Conservation (phyloP, 2,888 invertebrate species). For the Sphaerophoria taeniata region DNA sequence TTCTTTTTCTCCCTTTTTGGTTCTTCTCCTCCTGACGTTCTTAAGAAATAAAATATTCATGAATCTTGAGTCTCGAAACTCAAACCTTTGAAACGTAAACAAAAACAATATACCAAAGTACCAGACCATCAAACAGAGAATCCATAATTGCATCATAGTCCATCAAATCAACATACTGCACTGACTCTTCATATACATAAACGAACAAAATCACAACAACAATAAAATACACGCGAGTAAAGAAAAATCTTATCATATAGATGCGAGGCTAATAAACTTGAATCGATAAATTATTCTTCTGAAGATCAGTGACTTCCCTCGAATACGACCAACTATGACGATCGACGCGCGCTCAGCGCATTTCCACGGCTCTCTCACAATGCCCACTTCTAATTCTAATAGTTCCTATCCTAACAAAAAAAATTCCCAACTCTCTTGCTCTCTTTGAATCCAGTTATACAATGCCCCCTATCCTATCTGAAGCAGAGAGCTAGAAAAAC, state of each 20-base stretch:
- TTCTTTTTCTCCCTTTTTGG: background rate
- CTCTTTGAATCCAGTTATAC: constrained; percentile 60
- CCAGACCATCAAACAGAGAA: background rate
- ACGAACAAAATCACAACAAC: background rate
- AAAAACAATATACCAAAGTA: background rate
- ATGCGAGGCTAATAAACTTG: constrained; percentile 72
- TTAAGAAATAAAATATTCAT: constrained; percentile 20
- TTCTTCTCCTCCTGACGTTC: background rate
- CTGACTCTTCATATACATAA: constrained; percentile 20
- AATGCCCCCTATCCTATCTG: constrained; percentile 42
- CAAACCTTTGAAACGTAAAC: constrained; percentile 38
- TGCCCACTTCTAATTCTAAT: constrained; percentile 31
- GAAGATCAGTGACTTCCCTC: constrained; percentile 71
- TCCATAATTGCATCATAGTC: constrained; percentile 63
- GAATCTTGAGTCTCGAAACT: constrained; percentile 19
- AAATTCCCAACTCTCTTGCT: constrained; percentile 8
- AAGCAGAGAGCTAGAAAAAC: constrained; percentile 9
- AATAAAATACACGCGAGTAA: constrained; percentile 9
- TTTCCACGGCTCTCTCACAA: constrained; percentile 46
- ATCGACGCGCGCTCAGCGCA: background rate
- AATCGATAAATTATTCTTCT: constrained; percentile 65
- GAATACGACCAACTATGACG: background rate
- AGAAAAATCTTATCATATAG: constrained; percentile 61
- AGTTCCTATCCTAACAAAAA: background rate
- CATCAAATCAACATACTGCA: constrained; percentile 9